Evolutionary conservation across 2,113 vertebrate species (phyloP).

Genomic region (Colossoma macropomum): DNA sequence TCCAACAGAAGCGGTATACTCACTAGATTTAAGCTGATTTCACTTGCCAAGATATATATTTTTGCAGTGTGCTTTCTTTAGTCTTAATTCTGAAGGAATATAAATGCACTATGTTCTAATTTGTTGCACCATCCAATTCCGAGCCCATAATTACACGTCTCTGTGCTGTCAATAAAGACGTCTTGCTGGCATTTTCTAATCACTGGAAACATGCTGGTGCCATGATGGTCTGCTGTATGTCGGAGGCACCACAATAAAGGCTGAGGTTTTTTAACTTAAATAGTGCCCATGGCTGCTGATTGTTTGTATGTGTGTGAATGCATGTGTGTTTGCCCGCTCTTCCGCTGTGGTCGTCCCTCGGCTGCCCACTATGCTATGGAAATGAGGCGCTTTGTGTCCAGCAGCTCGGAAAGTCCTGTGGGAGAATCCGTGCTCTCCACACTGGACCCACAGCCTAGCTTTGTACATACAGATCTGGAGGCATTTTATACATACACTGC

Average conservation of each 20-base stretch:
- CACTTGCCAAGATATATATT: not conserved
- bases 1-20: too few species aligned
- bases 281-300: conserved; percentile 61
- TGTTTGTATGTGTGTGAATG: conserved; percentile 51
- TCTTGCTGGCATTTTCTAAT: conserved; percentile 42
- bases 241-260: conserved; percentile 23
- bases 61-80: not conserved
- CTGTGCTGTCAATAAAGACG: conserved; percentile 41
- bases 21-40: too few species aligned
- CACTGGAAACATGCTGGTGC: conserved; percentile 38
- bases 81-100: not conserved
- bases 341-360: conserved; percentile 66
- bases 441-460: not conserved
- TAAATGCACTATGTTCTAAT: conserved; percentile 11
- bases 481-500: not conserved
- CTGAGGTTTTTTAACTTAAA: conserved; percentile 64
- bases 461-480: not conserved
- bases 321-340: conserved; percentile 56
- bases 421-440: not conserved
- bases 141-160: conserved; percentile 41
- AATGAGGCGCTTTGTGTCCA: conserved; percentile 10
- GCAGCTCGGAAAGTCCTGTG: not conserved
- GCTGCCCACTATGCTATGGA: conserved; percentile 54
- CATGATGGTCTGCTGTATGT: conserved; percentile 24
- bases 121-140: conserved; percentile 15